Evolutionary conservation across 2,797 vertebrate genomes (phyloP), one percentile per base, ranked within the genome.

Genomic region (Acipenser oxyrinchus): DNA sequence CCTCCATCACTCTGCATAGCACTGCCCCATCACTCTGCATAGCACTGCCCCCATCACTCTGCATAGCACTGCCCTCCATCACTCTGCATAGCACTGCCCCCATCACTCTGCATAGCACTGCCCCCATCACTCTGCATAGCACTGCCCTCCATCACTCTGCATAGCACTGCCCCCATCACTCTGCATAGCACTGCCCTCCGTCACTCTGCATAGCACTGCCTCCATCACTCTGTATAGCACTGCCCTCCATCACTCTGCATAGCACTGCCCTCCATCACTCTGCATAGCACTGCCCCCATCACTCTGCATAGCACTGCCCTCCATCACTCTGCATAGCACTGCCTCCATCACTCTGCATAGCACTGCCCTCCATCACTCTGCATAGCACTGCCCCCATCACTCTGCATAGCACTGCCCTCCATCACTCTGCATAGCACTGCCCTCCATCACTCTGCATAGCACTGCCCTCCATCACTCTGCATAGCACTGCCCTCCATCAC

Each of bases 241-340:
- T n/a, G n/a, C n/a, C n/a, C n/a, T n/a, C n/a, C n/a, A n/a, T n/a
- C n/a, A n/a, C n/a, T n/a, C 23, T 37, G 23, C 23, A 37, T 37
- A 76, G 82, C 84, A 86, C 13, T 81, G 83, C 81, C 79, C 67
- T 68, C 53, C 61, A 49, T 48, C 64, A 51, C 49, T 53, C 60
- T 51, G 75, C 49, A 64, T 67, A 75, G 60, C 65, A 74, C 67
- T 80, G 23, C 23, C 71, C 72, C 70, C 69, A 74, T 69, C 75
- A 74, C 76, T 72, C 23, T 37, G 23, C 23, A 37, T 37, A 76
- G 82, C 84, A 86, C 13, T 81, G 83, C 81, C 79, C 67, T 68
- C 53, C 61, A 49, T 48, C 64, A 51, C 49, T 53, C 60, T 51
- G 75, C 49, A 64, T 67, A 75, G 60, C 65, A 74, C 67, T 80